Evolutionary conservation across 2,797 vertebrate genomes (phyloP).

Genomic region (Melanotaenia parkinsoni): DNA sequence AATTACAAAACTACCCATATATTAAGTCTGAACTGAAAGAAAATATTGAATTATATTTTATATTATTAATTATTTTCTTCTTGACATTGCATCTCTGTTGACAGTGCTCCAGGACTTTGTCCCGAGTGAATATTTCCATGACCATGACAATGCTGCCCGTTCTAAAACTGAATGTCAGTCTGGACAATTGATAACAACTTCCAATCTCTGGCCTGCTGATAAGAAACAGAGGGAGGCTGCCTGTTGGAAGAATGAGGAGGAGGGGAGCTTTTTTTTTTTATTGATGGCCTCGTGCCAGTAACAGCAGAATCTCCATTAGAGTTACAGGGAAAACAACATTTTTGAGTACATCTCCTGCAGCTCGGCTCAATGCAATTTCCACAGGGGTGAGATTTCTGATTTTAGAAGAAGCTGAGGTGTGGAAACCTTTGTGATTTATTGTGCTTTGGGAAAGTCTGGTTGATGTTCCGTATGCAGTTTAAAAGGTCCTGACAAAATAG

Average conservation of each 20-base stretch:
- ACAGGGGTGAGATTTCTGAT: constrained; percentile 16
- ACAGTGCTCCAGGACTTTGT: constrained; percentile 28
- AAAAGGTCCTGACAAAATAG: background rate
- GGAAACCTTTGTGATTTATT: constrained; percentile 26
- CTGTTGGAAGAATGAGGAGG: constrained; percentile 10
- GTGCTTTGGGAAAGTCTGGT: constrained; percentile 28
- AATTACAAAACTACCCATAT: background rate
- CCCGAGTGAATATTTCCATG: constrained; percentile 24
- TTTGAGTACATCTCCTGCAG: constrained; percentile 53
- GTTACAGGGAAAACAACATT: constrained; percentile 65
- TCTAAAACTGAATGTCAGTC: constrained; percentile 66
- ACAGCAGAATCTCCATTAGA: constrained; percentile 69
- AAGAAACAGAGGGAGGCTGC: constrained; percentile 63
- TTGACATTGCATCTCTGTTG: constrained; percentile 24
- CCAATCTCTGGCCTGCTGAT: constrained; percentile 73
- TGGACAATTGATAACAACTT: constrained; percentile 75
- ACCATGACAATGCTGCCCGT: constrained; percentile 51
- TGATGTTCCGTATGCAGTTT: constrained; percentile 17
- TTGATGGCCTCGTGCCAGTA: constrained; percentile 62
- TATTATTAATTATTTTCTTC: background rate
- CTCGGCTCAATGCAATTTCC: constrained; percentile 53
- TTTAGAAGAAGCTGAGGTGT: constrained; percentile 19
- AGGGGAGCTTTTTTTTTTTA: constrained; percentile 29
- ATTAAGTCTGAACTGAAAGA: too few species aligned
- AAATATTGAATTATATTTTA: background rate